Conservation (phyloP, 2,113 vertebrate genomes). For the Electrona antarctica region DNA sequence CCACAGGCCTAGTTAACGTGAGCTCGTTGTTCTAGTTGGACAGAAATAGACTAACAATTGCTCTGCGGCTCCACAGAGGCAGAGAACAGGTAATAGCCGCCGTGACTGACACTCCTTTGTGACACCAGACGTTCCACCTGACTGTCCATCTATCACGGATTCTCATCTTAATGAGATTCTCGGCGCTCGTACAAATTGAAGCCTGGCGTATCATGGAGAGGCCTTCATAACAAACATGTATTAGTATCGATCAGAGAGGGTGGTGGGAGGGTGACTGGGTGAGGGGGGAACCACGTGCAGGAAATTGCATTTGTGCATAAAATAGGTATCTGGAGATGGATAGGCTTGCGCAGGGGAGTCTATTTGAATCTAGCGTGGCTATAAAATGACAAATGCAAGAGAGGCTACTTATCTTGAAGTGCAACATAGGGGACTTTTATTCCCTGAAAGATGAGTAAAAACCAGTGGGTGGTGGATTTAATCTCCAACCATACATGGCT, state of each 20-base stretch:
- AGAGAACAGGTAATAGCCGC: neutral
- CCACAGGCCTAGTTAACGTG: no score
- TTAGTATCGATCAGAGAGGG: conserved; percentile 41
- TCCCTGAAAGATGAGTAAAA: conserved; percentile 65
- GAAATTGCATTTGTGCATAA: conserved; percentile 57
- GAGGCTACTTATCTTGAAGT: conserved; percentile 43
- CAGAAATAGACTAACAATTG: no score
- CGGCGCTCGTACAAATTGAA: conserved; percentile 48
- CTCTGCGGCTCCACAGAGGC: neutral
- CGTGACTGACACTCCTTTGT: conserved; percentile 23
- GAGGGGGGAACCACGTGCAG: conserved; percentile 29
- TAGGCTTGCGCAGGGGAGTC: conserved; percentile 44
- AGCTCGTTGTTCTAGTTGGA: no score
- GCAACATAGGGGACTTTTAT: conserved; percentile 40
- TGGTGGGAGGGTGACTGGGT: no score
- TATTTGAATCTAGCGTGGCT: conserved; percentile 25
- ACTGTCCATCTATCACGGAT: conserved; percentile 14
- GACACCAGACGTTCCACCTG: conserved; percentile 16
- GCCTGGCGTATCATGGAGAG: conserved; percentile 19
- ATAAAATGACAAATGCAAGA: conserved; percentile 42
- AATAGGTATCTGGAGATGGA: conserved; percentile 51
- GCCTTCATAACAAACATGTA: conserved; percentile 47
- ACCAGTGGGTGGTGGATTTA: conserved; percentile 82
- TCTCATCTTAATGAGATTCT: conserved; percentile 39
- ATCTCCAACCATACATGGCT: conserved; percentile 84